phyloP scores from a whole-genome alignment of 2,888 invertebrate genomes.

The Ceramica pisi region DNA sequence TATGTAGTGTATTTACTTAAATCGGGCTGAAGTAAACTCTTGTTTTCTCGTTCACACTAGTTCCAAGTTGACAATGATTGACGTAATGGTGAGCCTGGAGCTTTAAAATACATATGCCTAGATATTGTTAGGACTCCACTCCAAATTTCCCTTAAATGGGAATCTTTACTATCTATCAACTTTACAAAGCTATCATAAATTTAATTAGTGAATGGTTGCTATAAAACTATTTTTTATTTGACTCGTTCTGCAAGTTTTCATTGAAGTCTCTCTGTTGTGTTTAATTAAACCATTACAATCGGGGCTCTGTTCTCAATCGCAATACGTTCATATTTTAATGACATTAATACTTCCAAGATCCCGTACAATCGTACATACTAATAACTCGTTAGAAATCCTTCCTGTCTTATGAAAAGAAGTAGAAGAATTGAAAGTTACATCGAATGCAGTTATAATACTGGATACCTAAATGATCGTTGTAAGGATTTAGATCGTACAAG shows the following conservation, averaged over 20 bases:
- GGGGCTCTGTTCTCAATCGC: background rate
- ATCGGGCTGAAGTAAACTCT: background rate
- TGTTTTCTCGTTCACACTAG: no score
- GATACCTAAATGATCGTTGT: background rate
- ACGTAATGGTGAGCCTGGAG: no score
- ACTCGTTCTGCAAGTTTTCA: background rate
- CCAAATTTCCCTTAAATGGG: no score
- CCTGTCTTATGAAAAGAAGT: background rate
- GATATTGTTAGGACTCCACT: no score
- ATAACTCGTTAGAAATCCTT: background rate
- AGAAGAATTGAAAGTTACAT: background rate
- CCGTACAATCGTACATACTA: no score
- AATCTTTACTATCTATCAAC: no score
- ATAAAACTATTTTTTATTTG: background rate
- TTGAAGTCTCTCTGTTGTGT: background rate
- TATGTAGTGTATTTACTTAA: background rate
- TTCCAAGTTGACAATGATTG: no score
- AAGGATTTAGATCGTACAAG: conserved; percentile 41
- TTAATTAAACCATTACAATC: conserved; percentile 3
- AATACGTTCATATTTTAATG: background rate
- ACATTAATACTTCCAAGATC: background rate
- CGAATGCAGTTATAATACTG: background rate
- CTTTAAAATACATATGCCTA: no score
- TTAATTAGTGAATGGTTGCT: background rate
- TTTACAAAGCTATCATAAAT: no score